Evolutionary conservation across 2,797 vertebrate genomes (phyloP), one percentile per base, ranked within the genome.

Genomic region (Martes flavigula): DNA sequence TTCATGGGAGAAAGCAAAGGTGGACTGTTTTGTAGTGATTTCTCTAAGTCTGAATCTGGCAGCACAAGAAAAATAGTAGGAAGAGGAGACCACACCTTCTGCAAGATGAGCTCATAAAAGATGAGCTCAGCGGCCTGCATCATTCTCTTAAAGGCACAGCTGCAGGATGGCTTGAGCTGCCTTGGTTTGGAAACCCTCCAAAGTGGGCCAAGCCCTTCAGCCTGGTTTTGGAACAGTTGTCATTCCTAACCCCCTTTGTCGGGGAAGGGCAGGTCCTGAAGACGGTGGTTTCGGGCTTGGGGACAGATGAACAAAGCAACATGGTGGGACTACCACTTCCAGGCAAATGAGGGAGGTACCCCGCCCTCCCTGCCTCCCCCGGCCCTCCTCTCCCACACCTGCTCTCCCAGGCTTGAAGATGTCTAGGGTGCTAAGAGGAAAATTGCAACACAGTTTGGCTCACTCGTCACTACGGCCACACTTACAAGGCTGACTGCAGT

Each of bases 121-220:
- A 77, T 58, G 56, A 78, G 64, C 60, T 40, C 82, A 83, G 87
- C 27, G 3, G 27, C 48, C 51, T n/a, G 54, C 13, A 4, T 81
- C 25, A 3, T 48, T 88, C 51, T 78, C 60, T 92, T 92, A 90
- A 97, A 96, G 93, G 43, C 72, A 66, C 72, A 94, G 92, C 56
- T 70, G 43, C 54, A 64, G 75, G 54, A 12, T 0, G 58, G 75
- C 70, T 58, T 94, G 73, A 48, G 77, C 91, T 81, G 89, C 58
- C 2, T 0, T 38, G n/a, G 14, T 75, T 83, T 91, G 64, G 87
- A 91, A 79, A 43, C 23, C 21, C 27, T 87, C 43, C n/a, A 40
- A 90, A 86, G 78, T 58, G 54, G 94, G 82, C 95, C 90, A 60
- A 54, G 68, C 10, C n/a, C 56, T 83, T 91, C 78, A 13, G 96